Conservation (phyloP, 2,797 vertebrate genomes). For the Philypnodon macrostomus region DNA sequence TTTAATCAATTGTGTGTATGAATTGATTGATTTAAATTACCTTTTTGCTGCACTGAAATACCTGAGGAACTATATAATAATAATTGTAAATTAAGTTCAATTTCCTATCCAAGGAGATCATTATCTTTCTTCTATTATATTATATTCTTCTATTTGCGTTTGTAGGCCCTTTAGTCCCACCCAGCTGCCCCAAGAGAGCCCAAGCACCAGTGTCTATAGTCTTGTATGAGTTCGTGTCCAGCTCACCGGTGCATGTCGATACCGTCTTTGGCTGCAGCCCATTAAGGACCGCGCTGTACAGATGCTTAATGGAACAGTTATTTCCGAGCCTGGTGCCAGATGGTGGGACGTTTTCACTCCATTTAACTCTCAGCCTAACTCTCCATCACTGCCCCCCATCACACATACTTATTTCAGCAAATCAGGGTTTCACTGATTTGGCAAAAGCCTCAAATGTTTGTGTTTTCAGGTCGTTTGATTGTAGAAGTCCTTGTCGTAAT, state of each 20-base stretch:
- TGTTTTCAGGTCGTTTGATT: background rate
- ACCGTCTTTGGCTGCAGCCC: conserved; percentile 75
- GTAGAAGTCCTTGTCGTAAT: background rate
- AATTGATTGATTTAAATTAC: too few relatives aligned
- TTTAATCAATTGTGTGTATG: too few relatives aligned
- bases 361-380: conserved; percentile 57
- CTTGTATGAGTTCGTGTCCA: conserved; percentile 53
- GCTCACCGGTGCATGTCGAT: conserved; percentile 67
- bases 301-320: conserved; percentile 53
- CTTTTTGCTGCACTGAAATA: too few relatives aligned
- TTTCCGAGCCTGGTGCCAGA: conserved; percentile 60
- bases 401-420: conserved; percentile 32
- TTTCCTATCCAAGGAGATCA: background rate
- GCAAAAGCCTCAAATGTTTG: conserved; percentile 9
- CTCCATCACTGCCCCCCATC: conserved; percentile 30
- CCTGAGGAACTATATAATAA: too few relatives aligned
- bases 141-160: conserved; percentile 19
- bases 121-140: conserved; percentile 1
- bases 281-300: conserved; percentile 76
- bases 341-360: conserved; percentile 67
- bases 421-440: conserved; percentile 13
- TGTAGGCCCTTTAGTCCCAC: conserved; percentile 18
- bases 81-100: too few relatives aligned
- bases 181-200: conserved; percentile 29
- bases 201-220: conserved; percentile 40